Conservation (phyloP, 2,888 invertebrate species). For the Agrotis exclamationis region DNA sequence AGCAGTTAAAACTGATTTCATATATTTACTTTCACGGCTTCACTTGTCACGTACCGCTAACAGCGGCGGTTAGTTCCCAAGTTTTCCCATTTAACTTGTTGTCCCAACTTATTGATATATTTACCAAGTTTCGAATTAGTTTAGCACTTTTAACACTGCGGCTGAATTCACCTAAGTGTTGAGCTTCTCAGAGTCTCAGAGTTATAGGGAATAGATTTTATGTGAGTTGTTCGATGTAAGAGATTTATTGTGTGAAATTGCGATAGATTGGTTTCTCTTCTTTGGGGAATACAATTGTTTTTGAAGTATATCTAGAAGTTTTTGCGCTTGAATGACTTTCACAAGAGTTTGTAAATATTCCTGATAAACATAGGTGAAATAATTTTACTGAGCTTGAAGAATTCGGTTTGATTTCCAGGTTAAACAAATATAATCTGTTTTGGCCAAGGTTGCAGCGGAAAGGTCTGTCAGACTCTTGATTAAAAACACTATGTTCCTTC, state of each 20-base stretch:
- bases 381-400: too few species aligned
- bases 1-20: constrained; percentile 58
- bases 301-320: too few species aligned
- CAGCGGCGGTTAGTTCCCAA: constrained; percentile 73
- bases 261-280: neutral
- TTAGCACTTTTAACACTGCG: constrained; percentile 67
- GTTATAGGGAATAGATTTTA: constrained; percentile 29
- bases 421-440: too few species aligned
- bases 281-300: neutral
- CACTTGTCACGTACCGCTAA: constrained; percentile 70
- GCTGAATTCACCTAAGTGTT: constrained; percentile 43
- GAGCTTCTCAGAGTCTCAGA: constrained; percentile 22
- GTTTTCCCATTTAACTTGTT: constrained; percentile 82
- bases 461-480: too few species aligned
- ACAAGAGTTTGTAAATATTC: too few species aligned
- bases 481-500: too few species aligned
- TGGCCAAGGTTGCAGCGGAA: too few species aligned
- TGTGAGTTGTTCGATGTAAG: constrained; percentile 37
- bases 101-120: constrained; percentile 83
- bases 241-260: constrained; percentile 10
- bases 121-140: constrained; percentile 75
- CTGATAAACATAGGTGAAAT: too few species aligned
- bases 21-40: constrained; percentile 63
- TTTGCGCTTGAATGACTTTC: too few species aligned
- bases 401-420: too few species aligned